Conservation (phyloP, 1,140 invertebrate genomes). For the Parasteatoda tepidariorum region DNA sequence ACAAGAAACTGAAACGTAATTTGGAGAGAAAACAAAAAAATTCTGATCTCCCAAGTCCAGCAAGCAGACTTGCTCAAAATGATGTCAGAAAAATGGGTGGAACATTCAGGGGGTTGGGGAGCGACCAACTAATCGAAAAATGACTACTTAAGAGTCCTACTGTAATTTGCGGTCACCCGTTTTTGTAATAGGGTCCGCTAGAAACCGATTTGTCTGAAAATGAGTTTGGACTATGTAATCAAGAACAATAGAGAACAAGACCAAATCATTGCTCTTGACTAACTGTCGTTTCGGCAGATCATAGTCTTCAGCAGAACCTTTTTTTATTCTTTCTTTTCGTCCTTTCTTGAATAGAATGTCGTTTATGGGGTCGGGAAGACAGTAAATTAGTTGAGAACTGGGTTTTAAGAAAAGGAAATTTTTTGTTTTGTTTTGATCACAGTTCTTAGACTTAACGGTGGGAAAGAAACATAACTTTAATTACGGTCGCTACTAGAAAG, state of each 20-base stretch:
- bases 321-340: not conserved
- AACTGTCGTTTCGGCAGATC: slow-evolving; percentile 33
- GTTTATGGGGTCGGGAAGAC: not conserved
- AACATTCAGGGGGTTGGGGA: no score
- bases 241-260: slow-evolving; percentile 48
- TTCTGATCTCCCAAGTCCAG: no score
- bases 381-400: no score
- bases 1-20: not conserved
- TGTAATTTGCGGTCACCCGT: slow-evolving; percentile 46
- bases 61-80: no score
- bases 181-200: not conserved
- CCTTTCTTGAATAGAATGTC: not conserved
- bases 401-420: not conserved
- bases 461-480: not conserved
- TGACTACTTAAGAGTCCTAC: slow-evolving; percentile 24
- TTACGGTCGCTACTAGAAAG: no score
- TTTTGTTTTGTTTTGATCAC: not conserved
- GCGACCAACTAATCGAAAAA: slow-evolving; percentile 33
- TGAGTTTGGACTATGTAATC: slow-evolving; percentile 41
- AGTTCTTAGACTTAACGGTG: not conserved
- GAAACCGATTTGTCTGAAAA: slow-evolving; percentile 46
- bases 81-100: no score
- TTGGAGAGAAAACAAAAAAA: not conserved
- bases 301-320: slow-evolving; percentile 4
- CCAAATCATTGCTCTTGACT: slow-evolving; percentile 39